Conservation (phyloP, 1,140 invertebrate genomes). For the Ganaspis sp. region DNA sequence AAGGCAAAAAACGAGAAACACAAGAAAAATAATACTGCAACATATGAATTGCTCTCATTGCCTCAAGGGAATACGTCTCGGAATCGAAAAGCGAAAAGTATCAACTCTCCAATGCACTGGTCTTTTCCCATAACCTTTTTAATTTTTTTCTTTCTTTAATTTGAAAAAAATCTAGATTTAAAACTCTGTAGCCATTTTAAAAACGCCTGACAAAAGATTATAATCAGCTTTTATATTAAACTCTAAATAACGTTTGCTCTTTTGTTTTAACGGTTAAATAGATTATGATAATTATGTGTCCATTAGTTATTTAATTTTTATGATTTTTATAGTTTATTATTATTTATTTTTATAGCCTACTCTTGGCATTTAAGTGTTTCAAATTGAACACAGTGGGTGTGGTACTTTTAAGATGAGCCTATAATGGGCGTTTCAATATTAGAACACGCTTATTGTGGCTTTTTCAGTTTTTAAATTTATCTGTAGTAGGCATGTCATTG, state of each 20-base stretch:
- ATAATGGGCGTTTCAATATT: no score
- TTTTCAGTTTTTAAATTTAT: no score
- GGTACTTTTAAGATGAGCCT: no score
- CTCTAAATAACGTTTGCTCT: no score
- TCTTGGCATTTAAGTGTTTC: no score
- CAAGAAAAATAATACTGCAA: conserved; percentile 35
- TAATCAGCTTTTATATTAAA: not conserved
- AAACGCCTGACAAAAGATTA: not conserved
- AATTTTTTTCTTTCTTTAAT: not conserved
- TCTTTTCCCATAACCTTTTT: not conserved
- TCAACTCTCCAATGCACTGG: not conserved
- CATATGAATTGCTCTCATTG: conserved; percentile 24
- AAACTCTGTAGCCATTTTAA: not conserved
- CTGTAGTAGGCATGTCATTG: no score
- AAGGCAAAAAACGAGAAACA: not conserved
- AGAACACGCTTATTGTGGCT: no score
- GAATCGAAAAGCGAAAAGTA: conserved; percentile 27
- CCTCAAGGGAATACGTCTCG: conserved; percentile 7
- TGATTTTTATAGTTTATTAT: no score
- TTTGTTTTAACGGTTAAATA: no score
- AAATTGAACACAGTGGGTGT: no score
- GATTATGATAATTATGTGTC: not conserved
- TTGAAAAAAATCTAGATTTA: not conserved
- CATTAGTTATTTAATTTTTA: no score
- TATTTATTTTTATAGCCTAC: no score